Percentiles rank a stretch among this genome's conserved stretches.
Evolutionary conservation across 2,888 invertebrate genomes (phyloP).

Genomic region (Siphonodentalium dalli): DNA sequence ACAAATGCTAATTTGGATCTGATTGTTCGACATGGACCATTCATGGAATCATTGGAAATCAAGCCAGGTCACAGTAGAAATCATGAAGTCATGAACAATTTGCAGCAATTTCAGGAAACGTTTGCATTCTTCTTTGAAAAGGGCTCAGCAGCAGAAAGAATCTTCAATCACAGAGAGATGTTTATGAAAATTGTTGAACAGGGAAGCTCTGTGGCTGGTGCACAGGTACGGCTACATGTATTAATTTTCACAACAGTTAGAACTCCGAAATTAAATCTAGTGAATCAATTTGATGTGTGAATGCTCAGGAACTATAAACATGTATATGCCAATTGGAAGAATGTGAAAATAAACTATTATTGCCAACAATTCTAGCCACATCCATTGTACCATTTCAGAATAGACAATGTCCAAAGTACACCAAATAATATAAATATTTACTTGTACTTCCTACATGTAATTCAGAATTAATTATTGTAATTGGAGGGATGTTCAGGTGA

Average conservation of each 20-base stretch:
- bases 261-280: no score
- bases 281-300: no score
- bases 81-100: conserved; percentile 44
- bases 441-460: no score
- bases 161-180: conserved; percentile 37
- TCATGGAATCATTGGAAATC: conserved; percentile 59
- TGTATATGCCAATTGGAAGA: no score
- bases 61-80: conserved; percentile 49
- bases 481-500: no score
- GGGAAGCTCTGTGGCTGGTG: conserved; percentile 33
- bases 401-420: no score
- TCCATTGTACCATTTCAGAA: no score
- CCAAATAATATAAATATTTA: no score
- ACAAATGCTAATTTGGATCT: conserved; percentile 66
- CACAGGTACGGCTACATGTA: conserved; percentile 33
- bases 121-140: conserved; percentile 64
- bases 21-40: conserved; percentile 63
- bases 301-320: no score
- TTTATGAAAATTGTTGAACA: conserved; percentile 40
- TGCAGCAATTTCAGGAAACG: conserved; percentile 64
- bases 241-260: neutral
- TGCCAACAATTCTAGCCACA: no score
- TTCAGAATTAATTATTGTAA: no score
- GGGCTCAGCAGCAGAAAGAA: conserved; percentile 66
- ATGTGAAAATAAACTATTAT: no score